Evolutionary conservation across 2,797 vertebrate genomes (phyloP).

Genomic region (Argya squamiceps): DNA sequence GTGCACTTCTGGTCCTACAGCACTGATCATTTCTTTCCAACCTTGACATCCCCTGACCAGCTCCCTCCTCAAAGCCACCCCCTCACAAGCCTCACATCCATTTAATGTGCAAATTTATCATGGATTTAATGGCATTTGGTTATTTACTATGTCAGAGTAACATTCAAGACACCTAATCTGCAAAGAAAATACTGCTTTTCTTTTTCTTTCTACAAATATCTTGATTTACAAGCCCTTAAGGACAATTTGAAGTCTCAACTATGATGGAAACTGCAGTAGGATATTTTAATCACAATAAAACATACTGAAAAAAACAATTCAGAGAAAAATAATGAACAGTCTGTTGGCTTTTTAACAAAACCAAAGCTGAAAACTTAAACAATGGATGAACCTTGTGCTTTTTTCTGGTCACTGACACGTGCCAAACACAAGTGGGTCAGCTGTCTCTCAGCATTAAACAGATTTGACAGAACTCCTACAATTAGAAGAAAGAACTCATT

Average conservation of each 20-base stretch:
- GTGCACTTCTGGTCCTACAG: neutral
- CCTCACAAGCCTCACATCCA: neutral
- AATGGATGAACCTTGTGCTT: neutral
- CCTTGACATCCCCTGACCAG: neutral
- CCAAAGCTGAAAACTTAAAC: neutral
- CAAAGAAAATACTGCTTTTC: neutral
- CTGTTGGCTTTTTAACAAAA: neutral
- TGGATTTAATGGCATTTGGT: neutral
- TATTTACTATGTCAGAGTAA: neutral
- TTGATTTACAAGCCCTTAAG: neutral
- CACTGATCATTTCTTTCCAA: neutral
- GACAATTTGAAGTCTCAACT: neutral
- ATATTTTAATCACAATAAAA: neutral
- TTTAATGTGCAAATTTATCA: neutral
- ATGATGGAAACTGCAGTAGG: neutral
- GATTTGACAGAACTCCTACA: constrained; percentile 34
- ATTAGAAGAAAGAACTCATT: constrained; percentile 17
- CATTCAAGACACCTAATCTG: neutral
- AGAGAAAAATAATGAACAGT: neutral
- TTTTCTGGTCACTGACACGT: neutral
- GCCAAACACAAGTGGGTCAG: constrained; percentile 17
- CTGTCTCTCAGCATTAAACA: neutral
- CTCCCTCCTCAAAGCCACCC: neutral
- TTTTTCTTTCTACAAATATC: neutral
- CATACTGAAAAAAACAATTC: neutral